These are phyloP conservation scores for Dasyurus viverrinus DNA, from an alignment of 2,113 vertebrate genomes.

Conservation along the genomic window DNA sequence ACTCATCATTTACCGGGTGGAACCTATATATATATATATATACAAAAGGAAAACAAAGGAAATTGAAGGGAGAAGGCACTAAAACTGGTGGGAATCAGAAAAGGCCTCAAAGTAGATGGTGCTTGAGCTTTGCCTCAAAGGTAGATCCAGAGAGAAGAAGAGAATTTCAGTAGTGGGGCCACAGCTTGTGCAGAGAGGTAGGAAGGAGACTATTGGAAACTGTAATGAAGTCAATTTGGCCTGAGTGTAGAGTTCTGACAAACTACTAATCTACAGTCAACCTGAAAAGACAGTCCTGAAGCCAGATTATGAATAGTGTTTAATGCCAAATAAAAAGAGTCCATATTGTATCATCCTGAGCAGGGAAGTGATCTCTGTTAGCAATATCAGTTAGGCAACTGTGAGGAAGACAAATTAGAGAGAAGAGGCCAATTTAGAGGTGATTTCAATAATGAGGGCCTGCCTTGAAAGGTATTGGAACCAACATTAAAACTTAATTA, in stretches of 20 bases:
- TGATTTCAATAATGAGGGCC: neutral
- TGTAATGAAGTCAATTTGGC: neutral
- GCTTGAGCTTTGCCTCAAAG: too few species aligned
- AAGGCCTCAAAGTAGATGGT: too few species aligned
- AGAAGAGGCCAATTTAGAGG: neutral
- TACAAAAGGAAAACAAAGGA: neutral
- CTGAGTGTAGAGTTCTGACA: neutral
- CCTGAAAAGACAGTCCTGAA: neutral
- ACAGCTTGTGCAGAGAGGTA: neutral
- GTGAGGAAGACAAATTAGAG: neutral
- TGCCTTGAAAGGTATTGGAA: neutral
- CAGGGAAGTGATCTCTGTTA: neutral
- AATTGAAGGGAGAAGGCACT: too few species aligned
- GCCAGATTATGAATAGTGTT: neutral
- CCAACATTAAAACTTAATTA: neutral
- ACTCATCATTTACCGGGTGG: neutral
- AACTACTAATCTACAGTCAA: neutral
- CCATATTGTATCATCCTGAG: neutral
- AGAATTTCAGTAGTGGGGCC: too few species aligned
- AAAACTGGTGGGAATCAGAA: too few species aligned
- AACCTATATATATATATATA: neutral
- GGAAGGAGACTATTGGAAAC: neutral
- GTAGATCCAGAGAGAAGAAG: too few species aligned
- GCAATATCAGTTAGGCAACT: neutral
- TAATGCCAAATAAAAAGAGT: neutral